Percentiles rank a stretch among this genome's conserved stretches.
Evolutionary conservation across 1,140 invertebrate genomes (phyloP).

Genomic region (Antheraea mylitta): DNA sequence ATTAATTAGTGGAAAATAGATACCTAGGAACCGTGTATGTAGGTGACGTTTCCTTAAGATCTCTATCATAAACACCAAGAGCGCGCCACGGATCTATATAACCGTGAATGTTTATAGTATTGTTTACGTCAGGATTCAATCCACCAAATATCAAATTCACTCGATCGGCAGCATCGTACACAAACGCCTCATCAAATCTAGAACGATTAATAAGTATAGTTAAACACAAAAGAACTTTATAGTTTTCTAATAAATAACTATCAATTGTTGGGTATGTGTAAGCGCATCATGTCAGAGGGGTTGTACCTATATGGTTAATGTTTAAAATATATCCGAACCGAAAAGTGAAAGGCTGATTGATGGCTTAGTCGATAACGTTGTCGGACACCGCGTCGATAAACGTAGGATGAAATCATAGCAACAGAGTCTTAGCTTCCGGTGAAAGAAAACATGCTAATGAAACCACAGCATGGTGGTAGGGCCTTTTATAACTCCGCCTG

Average conservation of each 20-base stretch:
- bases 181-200: conserved; percentile 75
- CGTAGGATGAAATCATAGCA: too few species aligned
- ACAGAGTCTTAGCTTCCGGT: too few species aligned
- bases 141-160: conserved; percentile 83
- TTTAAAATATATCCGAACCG: too few species aligned
- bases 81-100: conserved; percentile 83
- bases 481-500: too few species aligned
- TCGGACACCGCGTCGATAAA: too few species aligned
- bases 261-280: not conserved
- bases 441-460: too few species aligned
- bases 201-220: conserved; percentile 17
- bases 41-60: conserved; percentile 76
- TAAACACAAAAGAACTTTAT: not conserved
- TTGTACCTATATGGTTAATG: too few species aligned
- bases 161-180: conserved; percentile 73
- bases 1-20: not conserved
- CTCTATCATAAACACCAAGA: conserved; percentile 78
- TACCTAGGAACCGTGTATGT: conserved; percentile 76
- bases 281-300: too few species aligned
- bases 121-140: conserved; percentile 76
- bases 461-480: too few species aligned
- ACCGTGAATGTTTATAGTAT: conserved; percentile 84
- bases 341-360: too few species aligned
- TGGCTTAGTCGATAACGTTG: too few species aligned
- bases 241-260: not conserved